These are phyloP conservation scores for Cecidostiba fungosa DNA, from an alignment of 2,888 invertebrate genomes.

Conservation along the genomic window DNA sequence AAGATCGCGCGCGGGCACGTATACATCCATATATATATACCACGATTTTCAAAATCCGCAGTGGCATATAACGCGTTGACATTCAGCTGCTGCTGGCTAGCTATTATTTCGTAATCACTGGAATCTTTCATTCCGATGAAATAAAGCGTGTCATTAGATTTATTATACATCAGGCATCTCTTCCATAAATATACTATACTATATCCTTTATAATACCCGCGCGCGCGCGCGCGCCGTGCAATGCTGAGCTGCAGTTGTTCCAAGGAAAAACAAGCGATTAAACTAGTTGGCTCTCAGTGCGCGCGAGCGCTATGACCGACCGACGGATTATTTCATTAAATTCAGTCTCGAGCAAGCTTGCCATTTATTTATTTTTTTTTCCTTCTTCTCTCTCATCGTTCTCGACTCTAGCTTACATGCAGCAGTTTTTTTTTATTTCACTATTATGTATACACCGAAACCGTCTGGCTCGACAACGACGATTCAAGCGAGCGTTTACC, in stretches of 20 bases:
- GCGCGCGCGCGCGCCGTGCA: background rate
- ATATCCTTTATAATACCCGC: too few relatives aligned
- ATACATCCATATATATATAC: background rate
- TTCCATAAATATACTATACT: background rate
- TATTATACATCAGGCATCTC: conserved; percentile 47
- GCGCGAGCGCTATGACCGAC: background rate
- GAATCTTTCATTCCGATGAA: conserved; percentile 55
- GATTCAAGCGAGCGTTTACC: conserved; percentile 7
- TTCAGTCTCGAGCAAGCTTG: conserved; percentile 6
- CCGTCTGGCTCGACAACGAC: background rate
- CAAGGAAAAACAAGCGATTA: conserved; percentile 54
- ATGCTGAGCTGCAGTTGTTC: background rate
- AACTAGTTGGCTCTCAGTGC: conserved; percentile 31
- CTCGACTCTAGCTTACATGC: too few relatives aligned
- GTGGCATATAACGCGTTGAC: conserved; percentile 31
- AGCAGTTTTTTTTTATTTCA: too few relatives aligned
- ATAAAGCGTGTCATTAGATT: conserved; percentile 61
- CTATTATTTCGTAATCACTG: conserved; percentile 59
- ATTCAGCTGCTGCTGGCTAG: conserved; percentile 28
- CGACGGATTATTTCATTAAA: conserved; percentile 26
- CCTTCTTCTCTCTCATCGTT: background rate
- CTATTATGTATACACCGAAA: too few relatives aligned
- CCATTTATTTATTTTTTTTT: too few relatives aligned
- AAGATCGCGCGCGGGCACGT: background rate
- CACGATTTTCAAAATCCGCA: background rate